A percentile compares a stretch with the other conserved stretches of the same genome.
Evolutionary conservation across 2,888 invertebrate species (phyloP).

Genomic region (Aporophyla lueneburgensis): DNA sequence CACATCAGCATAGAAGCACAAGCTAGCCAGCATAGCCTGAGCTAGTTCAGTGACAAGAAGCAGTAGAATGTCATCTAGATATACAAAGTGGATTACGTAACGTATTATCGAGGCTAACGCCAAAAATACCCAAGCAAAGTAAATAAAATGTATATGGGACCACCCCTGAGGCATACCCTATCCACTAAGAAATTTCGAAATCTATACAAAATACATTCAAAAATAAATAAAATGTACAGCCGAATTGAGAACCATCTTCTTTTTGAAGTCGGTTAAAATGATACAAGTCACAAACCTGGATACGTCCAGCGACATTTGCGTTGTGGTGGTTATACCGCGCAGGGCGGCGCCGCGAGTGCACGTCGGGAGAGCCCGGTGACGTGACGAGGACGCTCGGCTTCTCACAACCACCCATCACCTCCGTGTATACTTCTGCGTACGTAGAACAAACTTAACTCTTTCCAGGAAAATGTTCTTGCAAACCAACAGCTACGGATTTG

Average conservation of each 20-base stretch:
- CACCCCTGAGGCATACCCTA: too few relatives aligned
- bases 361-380: constrained; percentile 97
- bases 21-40: neutral
- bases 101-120: too few relatives aligned
- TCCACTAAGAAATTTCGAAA: too few relatives aligned
- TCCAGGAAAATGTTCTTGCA: constrained; percentile 27
- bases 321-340: constrained; percentile 89
- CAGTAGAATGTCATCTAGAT: too few relatives aligned
- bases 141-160: too few relatives aligned
- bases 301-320: constrained; percentile 95
- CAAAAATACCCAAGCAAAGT: too few relatives aligned
- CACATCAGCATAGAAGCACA: neutral
- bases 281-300: constrained; percentile 91
- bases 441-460: constrained; percentile 45
- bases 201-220: too few relatives aligned
- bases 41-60: neutral
- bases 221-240: too few relatives aligned
- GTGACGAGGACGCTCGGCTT: constrained; percentile 98
- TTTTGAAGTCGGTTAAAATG: neutral
- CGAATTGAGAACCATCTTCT: too few relatives aligned
- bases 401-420: constrained; percentile 92
- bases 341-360: constrained; percentile 91
- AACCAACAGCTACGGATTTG: neutral
- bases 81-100: too few relatives aligned
- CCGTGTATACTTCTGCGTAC: constrained; percentile 92